A percentile compares a stretch with the other conserved stretches of the same genome.
These are phyloP conservation scores for Monopterus albus DNA, from an alignment of 2,113 vertebrate species.

Conservation along the genomic window DNA sequence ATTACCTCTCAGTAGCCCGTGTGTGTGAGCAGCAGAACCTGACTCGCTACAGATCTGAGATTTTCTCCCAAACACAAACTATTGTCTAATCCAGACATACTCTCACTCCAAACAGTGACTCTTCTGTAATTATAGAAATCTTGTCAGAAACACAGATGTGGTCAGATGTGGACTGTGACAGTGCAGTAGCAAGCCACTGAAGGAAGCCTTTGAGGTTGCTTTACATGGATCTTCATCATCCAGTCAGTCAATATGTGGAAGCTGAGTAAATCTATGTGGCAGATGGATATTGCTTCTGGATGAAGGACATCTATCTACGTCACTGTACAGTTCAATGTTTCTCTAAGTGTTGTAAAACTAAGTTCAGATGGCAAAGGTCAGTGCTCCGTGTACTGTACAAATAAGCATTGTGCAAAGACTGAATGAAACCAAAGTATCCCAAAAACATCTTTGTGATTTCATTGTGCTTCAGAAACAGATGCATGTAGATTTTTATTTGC, in stretches of 20 bases:
- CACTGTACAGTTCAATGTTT: background rate
- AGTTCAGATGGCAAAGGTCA: constrained; percentile 28
- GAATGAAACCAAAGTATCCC: constrained; percentile 10
- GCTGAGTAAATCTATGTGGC: constrained; percentile 31
- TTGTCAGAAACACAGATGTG: constrained; percentile 47
- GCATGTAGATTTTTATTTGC: background rate
- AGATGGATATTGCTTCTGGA: constrained; percentile 24
- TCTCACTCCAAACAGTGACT: constrained; percentile 52
- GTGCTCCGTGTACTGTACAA: constrained; percentile 24
- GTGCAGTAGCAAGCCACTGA: constrained; percentile 29
- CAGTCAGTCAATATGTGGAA: constrained; percentile 37
- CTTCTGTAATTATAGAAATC: constrained; percentile 57
- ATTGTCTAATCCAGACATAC: constrained; percentile 48
- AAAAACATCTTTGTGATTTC: background rate
- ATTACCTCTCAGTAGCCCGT: constrained; percentile 51
- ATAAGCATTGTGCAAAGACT: constrained; percentile 1
- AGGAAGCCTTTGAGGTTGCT: constrained; percentile 40
- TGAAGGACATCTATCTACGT: constrained; percentile 8
- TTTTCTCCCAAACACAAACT: constrained; percentile 29
- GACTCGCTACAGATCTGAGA: constrained; percentile 28
- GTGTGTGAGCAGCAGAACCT: constrained; percentile 8
- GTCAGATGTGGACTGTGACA: constrained; percentile 39
- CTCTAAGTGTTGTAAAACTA: constrained; percentile 1
- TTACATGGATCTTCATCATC: constrained; percentile 46
- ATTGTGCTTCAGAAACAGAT: constrained; percentile 28